Conservation (phyloP, 2,797 vertebrate species). For the Threskiornis aethiopicus region DNA sequence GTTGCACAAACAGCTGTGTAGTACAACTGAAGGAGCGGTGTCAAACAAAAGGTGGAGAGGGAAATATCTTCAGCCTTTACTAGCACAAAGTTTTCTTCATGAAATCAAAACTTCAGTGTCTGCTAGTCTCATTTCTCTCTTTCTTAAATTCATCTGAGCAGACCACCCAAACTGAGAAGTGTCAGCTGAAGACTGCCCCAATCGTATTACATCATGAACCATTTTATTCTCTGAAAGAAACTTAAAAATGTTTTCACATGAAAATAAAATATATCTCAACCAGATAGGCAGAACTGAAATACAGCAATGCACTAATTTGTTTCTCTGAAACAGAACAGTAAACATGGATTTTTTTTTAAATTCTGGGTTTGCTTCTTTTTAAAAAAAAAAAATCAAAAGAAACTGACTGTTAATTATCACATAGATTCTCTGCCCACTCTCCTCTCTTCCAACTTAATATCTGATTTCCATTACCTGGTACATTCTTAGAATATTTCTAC, state of each 20-base stretch:
- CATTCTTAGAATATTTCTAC: not conserved
- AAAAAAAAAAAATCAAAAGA: not conserved
- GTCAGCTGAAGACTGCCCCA: not conserved
- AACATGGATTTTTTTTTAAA: not conserved
- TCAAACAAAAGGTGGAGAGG: not conserved
- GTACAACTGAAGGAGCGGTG: not conserved
- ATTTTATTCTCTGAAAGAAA: not conserved
- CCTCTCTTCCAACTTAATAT: not conserved
- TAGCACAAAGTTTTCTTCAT: not conserved
- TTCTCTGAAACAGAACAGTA: not conserved
- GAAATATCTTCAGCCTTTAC: not conserved
- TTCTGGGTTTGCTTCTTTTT: not conserved
- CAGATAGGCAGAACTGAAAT: not conserved
- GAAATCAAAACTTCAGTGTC: not conserved
- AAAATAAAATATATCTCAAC: not conserved
- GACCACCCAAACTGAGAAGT: not conserved
- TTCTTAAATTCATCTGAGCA: not conserved
- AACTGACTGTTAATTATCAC: not conserved
- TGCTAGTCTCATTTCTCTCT: not conserved
- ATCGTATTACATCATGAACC: not conserved
- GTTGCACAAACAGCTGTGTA: not conserved
- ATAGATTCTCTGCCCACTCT: not conserved
- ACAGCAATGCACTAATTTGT: not conserved
- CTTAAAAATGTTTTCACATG: accelerated
- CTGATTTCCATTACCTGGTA: not conserved